Conservation (phyloP, 1,140 invertebrate genomes). For the Muscidifurax raptorellus region DNA sequence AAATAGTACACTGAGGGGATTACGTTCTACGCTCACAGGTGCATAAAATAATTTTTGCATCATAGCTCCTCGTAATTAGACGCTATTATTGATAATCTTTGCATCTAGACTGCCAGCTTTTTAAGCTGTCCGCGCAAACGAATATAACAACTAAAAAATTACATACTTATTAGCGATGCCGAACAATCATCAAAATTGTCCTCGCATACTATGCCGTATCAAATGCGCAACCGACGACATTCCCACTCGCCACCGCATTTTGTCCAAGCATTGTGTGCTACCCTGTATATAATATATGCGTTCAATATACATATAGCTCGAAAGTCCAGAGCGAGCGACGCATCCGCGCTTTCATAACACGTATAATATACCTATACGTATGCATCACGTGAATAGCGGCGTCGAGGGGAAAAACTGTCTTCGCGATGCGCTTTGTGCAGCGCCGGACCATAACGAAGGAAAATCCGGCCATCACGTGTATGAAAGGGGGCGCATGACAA, state of each 20-base stretch:
- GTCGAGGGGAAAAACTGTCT: background rate
- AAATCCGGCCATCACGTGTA: background rate
- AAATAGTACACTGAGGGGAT: background rate
- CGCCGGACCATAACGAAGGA: background rate
- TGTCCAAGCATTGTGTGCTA: background rate
- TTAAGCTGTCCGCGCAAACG: no score
- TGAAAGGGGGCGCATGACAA: slow-evolving; percentile 17
- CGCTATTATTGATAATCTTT: no score
- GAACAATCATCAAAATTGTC: no score
- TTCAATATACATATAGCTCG: no score
- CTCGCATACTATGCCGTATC: background rate
- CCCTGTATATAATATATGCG: no score
- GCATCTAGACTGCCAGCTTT: no score
- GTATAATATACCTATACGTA: background rate
- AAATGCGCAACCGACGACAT: background rate
- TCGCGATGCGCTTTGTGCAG: background rate
- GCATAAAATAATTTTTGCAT: no score
- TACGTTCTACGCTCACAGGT: no score
- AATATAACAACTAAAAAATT: no score
- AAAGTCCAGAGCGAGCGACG: background rate
- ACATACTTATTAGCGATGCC: no score
- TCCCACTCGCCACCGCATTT: background rate
- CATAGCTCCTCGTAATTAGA: no score
- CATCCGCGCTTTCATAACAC: background rate
- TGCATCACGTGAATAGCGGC: background rate